These are phyloP conservation scores for Zaprionus taronus DNA, from an alignment of 1,140 invertebrate genomes.

Conservation along the genomic window DNA sequence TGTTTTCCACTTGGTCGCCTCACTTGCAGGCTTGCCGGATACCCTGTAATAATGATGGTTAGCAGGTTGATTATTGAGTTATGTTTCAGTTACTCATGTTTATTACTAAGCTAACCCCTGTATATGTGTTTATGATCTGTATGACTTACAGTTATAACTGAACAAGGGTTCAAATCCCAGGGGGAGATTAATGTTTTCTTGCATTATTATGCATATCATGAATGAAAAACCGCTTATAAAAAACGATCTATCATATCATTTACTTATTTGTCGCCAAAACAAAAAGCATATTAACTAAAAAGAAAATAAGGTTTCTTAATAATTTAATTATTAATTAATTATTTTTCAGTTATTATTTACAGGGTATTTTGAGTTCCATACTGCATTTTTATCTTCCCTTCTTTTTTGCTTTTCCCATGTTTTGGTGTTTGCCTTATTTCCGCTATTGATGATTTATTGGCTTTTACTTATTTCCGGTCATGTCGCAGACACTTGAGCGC, in stretches of 20 bases:
- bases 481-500: conserved; percentile 34
- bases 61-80: not conserved
- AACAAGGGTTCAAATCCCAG: too few relatives aligned
- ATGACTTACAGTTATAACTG: too few relatives aligned
- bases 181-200: too few relatives aligned
- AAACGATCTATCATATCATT: too few relatives aligned
- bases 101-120: too few relatives aligned
- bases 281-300: too few relatives aligned
- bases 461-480: conserved; percentile 76
- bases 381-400: not conserved
- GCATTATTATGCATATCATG: too few relatives aligned
- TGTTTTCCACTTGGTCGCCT: conserved; percentile 10
- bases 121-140: too few relatives aligned
- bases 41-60: not conserved
- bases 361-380: conserved; percentile 1
- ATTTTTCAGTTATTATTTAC: not conserved
- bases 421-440: conserved; percentile 40
- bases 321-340: not conserved
- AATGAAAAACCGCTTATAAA: too few relatives aligned
- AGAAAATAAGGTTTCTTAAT: not conserved
- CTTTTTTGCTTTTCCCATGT: not conserved
- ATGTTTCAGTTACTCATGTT: too few relatives aligned
- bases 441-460: conserved; percentile 67
- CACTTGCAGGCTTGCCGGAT: not conserved
- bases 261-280: too few relatives aligned